phyloP scores from a whole-genome alignment of 2,888 invertebrate species.

The Automeris io region DNA sequence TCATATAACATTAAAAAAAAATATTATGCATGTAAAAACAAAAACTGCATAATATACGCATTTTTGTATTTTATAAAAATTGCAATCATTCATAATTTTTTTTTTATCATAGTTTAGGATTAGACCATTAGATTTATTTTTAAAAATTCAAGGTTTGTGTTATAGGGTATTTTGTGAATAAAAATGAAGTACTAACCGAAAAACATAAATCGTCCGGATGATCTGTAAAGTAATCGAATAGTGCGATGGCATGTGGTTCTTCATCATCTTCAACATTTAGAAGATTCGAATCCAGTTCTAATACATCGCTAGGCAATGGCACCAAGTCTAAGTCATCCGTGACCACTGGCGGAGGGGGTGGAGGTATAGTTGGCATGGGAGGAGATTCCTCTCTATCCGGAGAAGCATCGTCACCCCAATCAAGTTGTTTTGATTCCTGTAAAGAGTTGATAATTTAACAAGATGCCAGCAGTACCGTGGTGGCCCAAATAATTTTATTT shows the following conservation, averaged over 20 bases:
- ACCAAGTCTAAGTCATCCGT: conserved; percentile 41
- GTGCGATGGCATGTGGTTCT: conserved; percentile 84
- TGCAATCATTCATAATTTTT: too few relatives aligned
- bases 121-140: too few relatives aligned
- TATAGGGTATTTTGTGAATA: too few relatives aligned
- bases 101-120: too few relatives aligned
- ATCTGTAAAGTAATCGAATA: conserved; percentile 85
- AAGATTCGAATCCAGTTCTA: neutral
- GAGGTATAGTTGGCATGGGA: conserved; percentile 88
- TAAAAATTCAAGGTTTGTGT: too few relatives aligned
- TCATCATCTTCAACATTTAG: conserved; percentile 31
- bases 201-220: conserved; percentile 88
- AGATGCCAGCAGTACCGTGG: too few relatives aligned
- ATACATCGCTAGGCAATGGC: conserved; percentile 34
- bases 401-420: conserved; percentile 51
- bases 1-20: too few relatives aligned
- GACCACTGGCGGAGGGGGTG: conserved; percentile 82
- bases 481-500: too few relatives aligned
- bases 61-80: too few relatives aligned
- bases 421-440: conserved; percentile 50
- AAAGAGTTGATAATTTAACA: conserved; percentile 13
- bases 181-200: conserved; percentile 75
- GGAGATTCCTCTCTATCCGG: conserved; percentile 77
- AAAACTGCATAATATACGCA: too few relatives aligned
- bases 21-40: too few relatives aligned